Percentiles rank a stretch among this genome's conserved stretches.
Evolutionary conservation across 1,140 invertebrate genomes (phyloP).

Genomic region (Antheraea pernyi): DNA sequence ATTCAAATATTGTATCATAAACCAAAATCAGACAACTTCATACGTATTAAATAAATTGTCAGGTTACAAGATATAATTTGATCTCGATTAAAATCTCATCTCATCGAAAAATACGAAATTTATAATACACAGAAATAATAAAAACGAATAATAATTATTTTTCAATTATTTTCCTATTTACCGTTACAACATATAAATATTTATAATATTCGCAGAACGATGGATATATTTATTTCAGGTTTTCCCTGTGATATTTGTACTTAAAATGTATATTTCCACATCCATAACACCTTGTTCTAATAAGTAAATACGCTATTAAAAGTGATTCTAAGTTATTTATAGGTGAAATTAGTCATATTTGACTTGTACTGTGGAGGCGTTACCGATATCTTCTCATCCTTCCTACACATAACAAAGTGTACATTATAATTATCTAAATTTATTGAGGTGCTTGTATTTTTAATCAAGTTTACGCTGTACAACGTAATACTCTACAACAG

Average conservation of each 20-base stretch:
- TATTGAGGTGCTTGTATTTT: neutral
- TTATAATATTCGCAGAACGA: neutral
- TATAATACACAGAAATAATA: no score
- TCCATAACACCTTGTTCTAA: no score
- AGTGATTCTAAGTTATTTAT: conserved; percentile 11
- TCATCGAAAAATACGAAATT: no score
- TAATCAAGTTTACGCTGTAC: neutral
- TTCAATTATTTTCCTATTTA: neutral
- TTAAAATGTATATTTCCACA: neutral
- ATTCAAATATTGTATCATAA: no score
- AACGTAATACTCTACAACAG: neutral
- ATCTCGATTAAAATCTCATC: no score
- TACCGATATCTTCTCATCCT: conserved; percentile 1
- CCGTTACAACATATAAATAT: neutral
- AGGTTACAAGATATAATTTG: no score
- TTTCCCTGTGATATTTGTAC: neutral
- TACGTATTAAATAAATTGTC: no score
- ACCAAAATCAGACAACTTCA: no score
- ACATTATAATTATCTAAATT: neutral
- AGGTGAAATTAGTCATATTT: conserved; percentile 10
- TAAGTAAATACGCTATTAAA: neutral
- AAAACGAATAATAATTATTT: neutral
- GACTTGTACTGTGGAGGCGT: conserved; percentile 1
- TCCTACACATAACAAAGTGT: neutral
- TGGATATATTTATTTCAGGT: neutral